Base-by-base conservation (phyloP, 2,888 invertebrate species). In the Ecliptopera silaceata region DNA sequence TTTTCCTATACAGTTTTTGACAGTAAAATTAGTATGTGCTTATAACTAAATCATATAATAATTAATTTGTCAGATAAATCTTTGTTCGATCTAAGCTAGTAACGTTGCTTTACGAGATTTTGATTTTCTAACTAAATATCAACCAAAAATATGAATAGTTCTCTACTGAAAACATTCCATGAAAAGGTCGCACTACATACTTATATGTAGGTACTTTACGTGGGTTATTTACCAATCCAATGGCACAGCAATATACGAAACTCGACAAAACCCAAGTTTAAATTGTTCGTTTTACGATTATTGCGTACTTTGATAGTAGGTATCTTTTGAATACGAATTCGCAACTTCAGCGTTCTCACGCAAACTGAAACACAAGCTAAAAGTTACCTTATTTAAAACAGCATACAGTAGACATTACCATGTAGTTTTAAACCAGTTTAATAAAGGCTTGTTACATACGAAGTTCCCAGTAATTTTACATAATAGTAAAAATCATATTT, bases 201-300 rank as follows among this genome's bases (percentile, higher is more conserved):
- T 29, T 34, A 54, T 48, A 48, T 54, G 4, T 48, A 48, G 48
- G 4, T 43, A 41, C 36, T 59, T 59, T 57, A 59, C 36, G 44
- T 59, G 44, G 56, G 64, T 69, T 77, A 77, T 74, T 75, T 74
- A 70, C 74, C 64, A 70, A 70, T 69, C 62, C 73, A 73, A 74
- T 77, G 69, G 70, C 68, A 70, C 65, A 70, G 65, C 71, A 75
- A 79, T 78, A 78, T 75, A 78, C 73, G 74, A 80, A 82, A 83
- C 79, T 82, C 77, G 76, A 82, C 82, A 81, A 82, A 86, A 86
- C 80, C 78, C 63, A 79, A 87, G 75, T 86, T 84, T 81, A 86
- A 87, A 88, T 86, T 77, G 83, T 82, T 78, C 75, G 77, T 77
- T 88, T 90, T 88, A 88, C 78, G 85, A 80, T 86, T 82, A 88